Conservation (phyloP, 2,113 vertebrate genomes). For the Triplophysa dalaica region DNA sequence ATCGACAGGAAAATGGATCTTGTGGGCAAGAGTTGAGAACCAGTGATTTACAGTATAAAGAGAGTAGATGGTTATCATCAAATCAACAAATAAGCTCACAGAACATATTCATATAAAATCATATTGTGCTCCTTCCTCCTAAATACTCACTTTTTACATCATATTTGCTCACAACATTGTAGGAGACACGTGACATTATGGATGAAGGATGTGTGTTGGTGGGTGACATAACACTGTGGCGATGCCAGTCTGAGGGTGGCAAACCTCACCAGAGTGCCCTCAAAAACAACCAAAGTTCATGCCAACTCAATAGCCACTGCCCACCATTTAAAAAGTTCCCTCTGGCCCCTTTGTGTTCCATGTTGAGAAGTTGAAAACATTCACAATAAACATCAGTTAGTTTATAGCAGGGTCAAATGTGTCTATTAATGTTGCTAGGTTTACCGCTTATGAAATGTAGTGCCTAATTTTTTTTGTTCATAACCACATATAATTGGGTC, state of each 20-base stretch:
- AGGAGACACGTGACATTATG: neutral
- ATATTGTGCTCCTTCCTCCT: no score
- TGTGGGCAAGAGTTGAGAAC: no score
- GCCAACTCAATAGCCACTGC: neutral
- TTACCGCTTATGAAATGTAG: neutral
- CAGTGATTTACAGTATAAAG: no score
- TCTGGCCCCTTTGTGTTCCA: neutral
- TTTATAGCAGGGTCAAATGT: neutral
- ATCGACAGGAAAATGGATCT: no score
- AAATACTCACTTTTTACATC: neutral
- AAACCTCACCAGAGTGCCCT: conserved; percentile 32
- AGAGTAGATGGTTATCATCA: no score
- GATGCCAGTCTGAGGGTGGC: conserved; percentile 1
- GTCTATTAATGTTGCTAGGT: neutral
- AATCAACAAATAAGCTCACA: no score
- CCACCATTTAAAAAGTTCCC: neutral
- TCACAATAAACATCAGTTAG: neutral
- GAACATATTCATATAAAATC: no score
- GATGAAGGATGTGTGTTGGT: conserved; percentile 25
- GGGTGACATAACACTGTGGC: conserved; percentile 1
- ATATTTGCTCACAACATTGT: neutral
- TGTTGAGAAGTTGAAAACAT: conserved; percentile 8
- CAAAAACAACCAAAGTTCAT: conserved; percentile 6
- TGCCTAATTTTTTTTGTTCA: no score
- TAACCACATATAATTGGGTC: neutral